Percentiles rank a stretch among this genome's conserved stretches.
Evolutionary conservation across 2,113 vertebrate species (phyloP).

Genomic region (Tapirus terrestris): DNA sequence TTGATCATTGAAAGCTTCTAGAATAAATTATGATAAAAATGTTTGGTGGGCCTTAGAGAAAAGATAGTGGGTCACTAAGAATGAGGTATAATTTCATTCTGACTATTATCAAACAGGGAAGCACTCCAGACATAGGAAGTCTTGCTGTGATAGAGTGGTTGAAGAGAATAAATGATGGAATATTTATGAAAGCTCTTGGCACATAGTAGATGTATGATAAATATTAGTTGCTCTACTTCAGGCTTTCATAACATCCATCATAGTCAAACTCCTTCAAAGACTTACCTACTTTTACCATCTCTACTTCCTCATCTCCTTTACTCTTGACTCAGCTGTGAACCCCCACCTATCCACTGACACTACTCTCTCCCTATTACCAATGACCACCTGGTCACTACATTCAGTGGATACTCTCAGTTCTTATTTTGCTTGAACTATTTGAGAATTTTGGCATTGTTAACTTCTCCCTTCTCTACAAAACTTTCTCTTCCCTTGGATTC

Average conservation of each 20-base stretch:
- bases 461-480: background rate
- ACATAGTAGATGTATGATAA: background rate
- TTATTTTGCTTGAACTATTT: background rate
- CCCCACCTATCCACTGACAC: no score
- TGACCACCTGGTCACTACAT: background rate
- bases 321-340: background rate
- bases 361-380: background rate
- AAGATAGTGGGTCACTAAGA: background rate
- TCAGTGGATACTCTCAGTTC: background rate
- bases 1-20: background rate
- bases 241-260: background rate
- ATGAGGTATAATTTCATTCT: conserved; percentile 15
- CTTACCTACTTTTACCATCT: background rate
- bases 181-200: background rate
- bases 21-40: background rate
- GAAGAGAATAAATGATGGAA: background rate
- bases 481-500: background rate
- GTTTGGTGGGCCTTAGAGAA: background rate
- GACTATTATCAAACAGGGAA: background rate
- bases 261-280: background rate
- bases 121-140: background rate
- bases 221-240: background rate
- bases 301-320: background rate
- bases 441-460: background rate
- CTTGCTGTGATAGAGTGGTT: background rate